phyloP scores from a whole-genome alignment of 2,888 invertebrate genomes.

The Pachycephus smyrnensis region DNA sequence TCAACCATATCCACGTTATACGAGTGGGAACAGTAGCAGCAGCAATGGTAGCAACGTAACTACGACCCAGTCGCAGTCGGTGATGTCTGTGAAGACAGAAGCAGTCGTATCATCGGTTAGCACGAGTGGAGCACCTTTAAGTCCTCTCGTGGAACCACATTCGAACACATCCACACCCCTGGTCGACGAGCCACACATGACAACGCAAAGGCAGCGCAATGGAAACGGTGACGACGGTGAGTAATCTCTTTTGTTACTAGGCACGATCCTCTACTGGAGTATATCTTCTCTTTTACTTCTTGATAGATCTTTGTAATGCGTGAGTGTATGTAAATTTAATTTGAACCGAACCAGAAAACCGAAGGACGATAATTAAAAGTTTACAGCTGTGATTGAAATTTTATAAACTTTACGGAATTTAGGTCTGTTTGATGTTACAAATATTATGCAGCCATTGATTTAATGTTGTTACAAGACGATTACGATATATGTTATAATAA shows the following conservation, averaged over 20 bases:
- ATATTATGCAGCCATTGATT: background rate
- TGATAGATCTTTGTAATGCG: constrained; percentile 23
- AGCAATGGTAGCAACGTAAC: constrained; percentile 39
- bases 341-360: constrained; percentile 9
- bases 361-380: background rate
- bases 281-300: constrained; percentile 38
- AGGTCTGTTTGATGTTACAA: background rate
- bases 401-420: background rate
- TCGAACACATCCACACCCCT: constrained; percentile 76
- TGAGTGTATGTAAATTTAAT: constrained; percentile 17
- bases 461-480: background rate
- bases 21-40: constrained; percentile 47
- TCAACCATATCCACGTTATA: constrained; percentile 61
- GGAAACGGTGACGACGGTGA: constrained; percentile 62
- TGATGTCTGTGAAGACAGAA: constrained; percentile 57
- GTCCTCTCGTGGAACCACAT: constrained; percentile 74
- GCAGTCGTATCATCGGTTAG: constrained; percentile 56
- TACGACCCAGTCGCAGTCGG: constrained; percentile 51
- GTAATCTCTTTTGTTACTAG: constrained; percentile 25
- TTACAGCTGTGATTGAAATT: background rate
- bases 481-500: background rate
- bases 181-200: constrained; percentile 70
- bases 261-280: constrained; percentile 28
- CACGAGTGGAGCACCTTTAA: constrained; percentile 69
- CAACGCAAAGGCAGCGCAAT: constrained; percentile 60